These are phyloP conservation scores for Eristalinus aeneus DNA, from an alignment of 2,888 invertebrate genomes.

Conservation along the genomic window DNA sequence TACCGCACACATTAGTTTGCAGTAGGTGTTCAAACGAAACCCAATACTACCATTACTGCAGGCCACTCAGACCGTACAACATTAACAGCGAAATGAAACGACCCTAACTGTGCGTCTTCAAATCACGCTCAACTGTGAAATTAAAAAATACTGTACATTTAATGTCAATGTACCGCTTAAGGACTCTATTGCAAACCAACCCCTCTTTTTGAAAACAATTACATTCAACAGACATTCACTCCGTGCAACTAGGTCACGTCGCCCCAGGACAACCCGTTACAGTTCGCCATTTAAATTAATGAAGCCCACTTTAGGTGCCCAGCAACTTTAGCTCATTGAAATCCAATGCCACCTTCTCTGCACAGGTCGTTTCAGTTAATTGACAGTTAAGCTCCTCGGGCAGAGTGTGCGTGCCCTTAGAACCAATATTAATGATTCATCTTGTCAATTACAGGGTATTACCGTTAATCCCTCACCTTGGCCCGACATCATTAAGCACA, in stretches of 20 bases:
- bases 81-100: too few relatives aligned
- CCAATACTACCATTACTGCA: too few relatives aligned
- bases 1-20: too few relatives aligned
- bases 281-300: not conserved
- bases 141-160: too few relatives aligned
- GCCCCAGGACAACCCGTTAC: not conserved
- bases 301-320: not conserved
- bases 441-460: conserved; percentile 64
- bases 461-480: conserved; percentile 65
- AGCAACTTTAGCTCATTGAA: not conserved
- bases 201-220: too few relatives aligned
- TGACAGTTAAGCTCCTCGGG: conserved; percentile 7
- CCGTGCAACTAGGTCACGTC: not conserved
- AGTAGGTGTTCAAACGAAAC: too few relatives aligned
- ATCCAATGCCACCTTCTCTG: not conserved
- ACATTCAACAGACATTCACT: not conserved
- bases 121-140: too few relatives aligned
- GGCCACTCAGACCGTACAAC: too few relatives aligned
- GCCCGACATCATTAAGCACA: conserved; percentile 65
- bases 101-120: too few relatives aligned
- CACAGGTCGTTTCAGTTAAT: not conserved
- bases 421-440: conserved; percentile 65
- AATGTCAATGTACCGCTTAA: too few relatives aligned
- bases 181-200: too few relatives aligned
- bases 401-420: conserved; percentile 7